Evolutionary conservation across 2,113 vertebrate species (phyloP).

Genomic region (Colistium nudipinnis): DNA sequence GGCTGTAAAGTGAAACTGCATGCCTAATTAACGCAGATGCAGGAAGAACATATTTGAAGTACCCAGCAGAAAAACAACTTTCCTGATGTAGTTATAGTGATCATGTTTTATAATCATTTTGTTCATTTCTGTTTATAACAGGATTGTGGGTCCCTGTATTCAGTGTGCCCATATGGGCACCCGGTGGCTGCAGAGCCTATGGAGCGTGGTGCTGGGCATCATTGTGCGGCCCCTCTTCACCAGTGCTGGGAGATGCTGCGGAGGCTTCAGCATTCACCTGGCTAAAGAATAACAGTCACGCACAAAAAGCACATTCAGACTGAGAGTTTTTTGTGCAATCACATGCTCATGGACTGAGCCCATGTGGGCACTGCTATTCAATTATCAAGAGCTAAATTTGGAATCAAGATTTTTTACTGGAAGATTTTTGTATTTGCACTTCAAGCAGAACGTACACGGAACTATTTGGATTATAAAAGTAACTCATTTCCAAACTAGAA

Average conservation of each 20-base stretch:
- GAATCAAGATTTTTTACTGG: too few relatives aligned
- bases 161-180: slow-evolving; percentile 68
- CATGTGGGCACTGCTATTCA: not conserved
- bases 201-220: slow-evolving; percentile 73
- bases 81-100: not conserved
- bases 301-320: slow-evolving; percentile 2
- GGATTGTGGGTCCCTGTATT: slow-evolving; percentile 78
- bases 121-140: slow-evolving; percentile 49
- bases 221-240: slow-evolving; percentile 69
- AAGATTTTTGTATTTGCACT: not conserved
- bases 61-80: not conserved
- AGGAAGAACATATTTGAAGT: too few relatives aligned
- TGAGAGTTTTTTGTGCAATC: slow-evolving; percentile 2
- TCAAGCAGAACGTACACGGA: not conserved
- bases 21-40: too few relatives aligned
- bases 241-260: slow-evolving; percentile 75
- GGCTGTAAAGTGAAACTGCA: too few relatives aligned
- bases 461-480: not conserved
- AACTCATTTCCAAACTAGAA: not conserved
- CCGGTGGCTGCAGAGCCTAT: slow-evolving; percentile 74
- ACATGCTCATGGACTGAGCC: slow-evolving; percentile 21
- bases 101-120: not conserved
- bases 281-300: slow-evolving; percentile 68
- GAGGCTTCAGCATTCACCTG: slow-evolving; percentile 74
- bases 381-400: not conserved